These are phyloP conservation scores for Paracanthobrama guichenoti DNA, from an alignment of 2,113 vertebrate species.

Conservation along the genomic window DNA sequence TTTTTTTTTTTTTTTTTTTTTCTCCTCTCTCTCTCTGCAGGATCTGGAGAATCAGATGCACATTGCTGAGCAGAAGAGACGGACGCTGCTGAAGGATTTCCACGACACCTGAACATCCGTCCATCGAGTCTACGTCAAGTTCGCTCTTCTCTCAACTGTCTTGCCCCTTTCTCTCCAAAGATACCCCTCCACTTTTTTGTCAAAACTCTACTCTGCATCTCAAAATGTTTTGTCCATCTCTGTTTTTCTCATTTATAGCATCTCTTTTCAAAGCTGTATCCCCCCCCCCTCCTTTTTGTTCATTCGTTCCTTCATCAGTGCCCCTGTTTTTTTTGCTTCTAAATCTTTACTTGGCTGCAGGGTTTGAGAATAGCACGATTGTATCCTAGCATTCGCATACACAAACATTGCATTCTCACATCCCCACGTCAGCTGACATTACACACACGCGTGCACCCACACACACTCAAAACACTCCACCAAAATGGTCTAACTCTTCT, in stretches of 20 bases:
- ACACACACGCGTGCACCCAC: slow-evolving; percentile 25
- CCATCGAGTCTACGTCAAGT: slow-evolving; percentile 50
- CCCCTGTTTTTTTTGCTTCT: slow-evolving; percentile 18
- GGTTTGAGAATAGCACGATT: slow-evolving; percentile 67
- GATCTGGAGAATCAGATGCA: slow-evolving; percentile 99
- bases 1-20: slow-evolving; percentile 34
- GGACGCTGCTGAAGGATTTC: slow-evolving; percentile 98
- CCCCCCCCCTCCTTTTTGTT: slow-evolving; percentile 36
- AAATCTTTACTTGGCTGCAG: slow-evolving; percentile 61
- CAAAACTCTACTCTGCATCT: slow-evolving; percentile 45
- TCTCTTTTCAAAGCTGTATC: slow-evolving; percentile 37
- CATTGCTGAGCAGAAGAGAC: slow-evolving; percentile 97
- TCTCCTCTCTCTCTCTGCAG: slow-evolving; percentile 69
- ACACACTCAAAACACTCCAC: slow-evolving; percentile 56
- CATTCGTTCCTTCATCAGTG: slow-evolving; percentile 9
- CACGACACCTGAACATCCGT: slow-evolving; percentile 89
- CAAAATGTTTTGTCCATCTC: slow-evolving; percentile 30
- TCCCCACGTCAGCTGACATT: slow-evolving; percentile 53
- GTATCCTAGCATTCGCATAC: slow-evolving; percentile 44
- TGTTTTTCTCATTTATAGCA: slow-evolving; percentile 3
- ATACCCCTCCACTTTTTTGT: slow-evolving; percentile 51
- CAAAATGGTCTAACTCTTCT: slow-evolving; percentile 45
- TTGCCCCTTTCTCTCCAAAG: slow-evolving; percentile 50
- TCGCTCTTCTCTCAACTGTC: slow-evolving; percentile 58
- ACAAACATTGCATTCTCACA: slow-evolving; percentile 47